Evolutionary conservation across 92 coral and sea anemone species (phyloP).

Genomic region (Meandrina meandrites): DNA sequence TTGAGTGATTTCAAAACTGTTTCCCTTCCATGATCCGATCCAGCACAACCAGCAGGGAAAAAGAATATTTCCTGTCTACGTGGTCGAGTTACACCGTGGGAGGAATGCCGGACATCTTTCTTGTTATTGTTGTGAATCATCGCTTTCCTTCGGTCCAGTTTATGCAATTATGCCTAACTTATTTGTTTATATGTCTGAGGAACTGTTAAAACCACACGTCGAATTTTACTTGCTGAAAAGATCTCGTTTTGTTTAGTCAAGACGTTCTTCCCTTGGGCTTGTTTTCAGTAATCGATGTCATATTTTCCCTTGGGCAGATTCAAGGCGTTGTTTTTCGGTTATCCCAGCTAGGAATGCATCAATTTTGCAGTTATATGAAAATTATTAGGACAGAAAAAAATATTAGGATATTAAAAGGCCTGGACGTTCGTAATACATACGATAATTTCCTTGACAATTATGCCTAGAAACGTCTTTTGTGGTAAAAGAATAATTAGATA

Average conservation of each 20-base stretch:
- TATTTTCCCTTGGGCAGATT: neutral
- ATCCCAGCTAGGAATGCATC: neutral
- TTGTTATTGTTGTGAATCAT: slow-evolving; percentile 19
- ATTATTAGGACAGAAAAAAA: too few relatives aligned
- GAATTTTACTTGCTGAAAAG: slow-evolving; percentile 7
- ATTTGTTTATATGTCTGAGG: slow-evolving; percentile 12
- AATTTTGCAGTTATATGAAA: neutral
- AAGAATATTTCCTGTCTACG: neutral
- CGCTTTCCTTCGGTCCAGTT: neutral
- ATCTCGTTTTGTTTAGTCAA: slow-evolving; percentile 10
- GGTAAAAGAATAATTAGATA: neutral
- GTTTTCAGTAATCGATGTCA: neutral
- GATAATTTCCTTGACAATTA: neutral
- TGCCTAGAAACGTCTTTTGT: neutral
- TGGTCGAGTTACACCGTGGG: neutral
- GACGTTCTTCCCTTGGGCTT: neutral
- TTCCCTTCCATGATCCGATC: neutral
- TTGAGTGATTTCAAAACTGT: slow-evolving; percentile 8
- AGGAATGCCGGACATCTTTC: slow-evolving; percentile 29
- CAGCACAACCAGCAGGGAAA: neutral
- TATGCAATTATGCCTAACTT: neutral
- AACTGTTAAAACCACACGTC: slow-evolving; percentile 6
- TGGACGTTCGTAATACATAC: neutral
- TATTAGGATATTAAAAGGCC: neutral
- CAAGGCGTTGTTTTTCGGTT: slow-evolving; percentile 16